These are phyloP conservation scores for Salarias fasciatus DNA, from an alignment of 2,797 vertebrate species.

Conservation along the genomic window DNA sequence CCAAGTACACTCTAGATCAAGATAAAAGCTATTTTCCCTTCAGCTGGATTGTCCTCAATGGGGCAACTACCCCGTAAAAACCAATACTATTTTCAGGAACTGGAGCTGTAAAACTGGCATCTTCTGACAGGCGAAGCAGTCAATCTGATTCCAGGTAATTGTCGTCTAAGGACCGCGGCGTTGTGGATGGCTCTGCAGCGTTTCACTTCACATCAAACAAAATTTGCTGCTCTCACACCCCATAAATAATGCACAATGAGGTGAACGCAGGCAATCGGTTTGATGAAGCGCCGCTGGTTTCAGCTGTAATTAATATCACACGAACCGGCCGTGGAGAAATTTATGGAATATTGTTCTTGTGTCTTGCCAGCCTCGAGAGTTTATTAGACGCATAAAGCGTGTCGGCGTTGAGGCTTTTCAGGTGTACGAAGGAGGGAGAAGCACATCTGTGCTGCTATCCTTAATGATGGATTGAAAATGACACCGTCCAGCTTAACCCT, in stretches of 20 bases:
- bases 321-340: constrained; percentile 16
- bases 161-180: constrained; percentile 34
- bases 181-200: constrained; percentile 35
- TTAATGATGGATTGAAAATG: constrained; percentile 4
- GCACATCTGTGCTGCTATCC: background rate
- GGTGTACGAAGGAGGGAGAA: constrained; percentile 7
- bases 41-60: constrained; percentile 7
- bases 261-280: constrained; percentile 41
- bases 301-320: constrained; percentile 51
- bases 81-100: constrained; percentile 19
- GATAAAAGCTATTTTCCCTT: constrained; percentile 15
- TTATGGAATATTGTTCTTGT: constrained; percentile 33
- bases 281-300: constrained; percentile 59
- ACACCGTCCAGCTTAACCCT: constrained; percentile 13
- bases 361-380: constrained; percentile 16
- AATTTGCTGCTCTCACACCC: constrained; percentile 59
- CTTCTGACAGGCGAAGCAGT: constrained; percentile 34
- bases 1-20: constrained; percentile 18
- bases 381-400: constrained; percentile 19
- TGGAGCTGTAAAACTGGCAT: constrained; percentile 37
- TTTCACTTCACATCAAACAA: constrained; percentile 43
- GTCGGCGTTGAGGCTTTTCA: constrained; percentile 1
- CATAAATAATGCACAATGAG: constrained; percentile 73
- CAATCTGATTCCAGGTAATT: constrained; percentile 60
- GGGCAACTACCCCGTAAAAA: constrained; percentile 29